Evolutionary conservation across 2,113 vertebrate species (phyloP), one percentile per base, ranked within the genome.

Genomic region (Nesogale talazaci): DNA sequence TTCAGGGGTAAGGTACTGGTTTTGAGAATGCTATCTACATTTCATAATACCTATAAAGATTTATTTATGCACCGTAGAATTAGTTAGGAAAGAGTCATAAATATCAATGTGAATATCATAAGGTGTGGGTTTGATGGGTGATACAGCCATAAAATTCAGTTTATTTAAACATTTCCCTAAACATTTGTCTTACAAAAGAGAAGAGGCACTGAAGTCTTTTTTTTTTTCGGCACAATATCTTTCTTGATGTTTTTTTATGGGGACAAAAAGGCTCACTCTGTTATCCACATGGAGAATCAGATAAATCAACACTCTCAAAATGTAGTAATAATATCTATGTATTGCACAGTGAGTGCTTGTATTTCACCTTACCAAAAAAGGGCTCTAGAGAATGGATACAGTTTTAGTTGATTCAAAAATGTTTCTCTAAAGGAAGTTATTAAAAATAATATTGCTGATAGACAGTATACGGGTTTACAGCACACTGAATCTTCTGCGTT

Each of bases 331-430:
- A 95, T 56, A 95, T 69, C 36, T 34, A 69, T 14, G 1, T 46
- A 81, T 8, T 31, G 25, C 31, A 36, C 11, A n/a, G 27, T 70
- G 88, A 93, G 1, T 36, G 9, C 42, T 10, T 31, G 17, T 82
- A 69, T 91, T 96, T 92, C 96, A 95, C 38, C 97, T 95, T 93
- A 88, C 22, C 81, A 94, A 86, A 22, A 89, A 23, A 88, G 3
- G 93, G n/a, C 34, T 87, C 52, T 23, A 83, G 82, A 31, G 1
- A 2, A 86, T 83, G 10, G 20, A 25, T 83, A 65, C 72, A 42
- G 56, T 88, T 79, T 36, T 34, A 72, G 10, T 72, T 70, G 69
- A 91, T 5, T 89, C 14, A 94, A 97, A 96, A 94, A 42, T 0
- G 0, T 88, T 96, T 96, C 38, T 83, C 59, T 80, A 92, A 94